Base-by-base conservation (phyloP, 2,888 invertebrate species). In the Andrena haemorrhoa region DNA sequence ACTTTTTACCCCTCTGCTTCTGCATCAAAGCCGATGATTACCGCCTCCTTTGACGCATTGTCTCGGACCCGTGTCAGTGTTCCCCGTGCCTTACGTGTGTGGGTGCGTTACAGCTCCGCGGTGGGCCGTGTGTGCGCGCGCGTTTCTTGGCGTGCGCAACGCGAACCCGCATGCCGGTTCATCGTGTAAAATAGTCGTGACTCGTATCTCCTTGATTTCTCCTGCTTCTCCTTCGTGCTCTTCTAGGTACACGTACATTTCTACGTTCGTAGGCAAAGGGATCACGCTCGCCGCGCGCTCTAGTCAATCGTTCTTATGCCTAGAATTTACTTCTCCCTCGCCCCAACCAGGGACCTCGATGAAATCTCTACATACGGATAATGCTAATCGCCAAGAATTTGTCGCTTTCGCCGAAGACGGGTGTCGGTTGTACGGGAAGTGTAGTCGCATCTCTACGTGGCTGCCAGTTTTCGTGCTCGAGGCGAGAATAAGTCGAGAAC, bases 121-220 rank as follows among this genome's bases (percentile, higher is more conserved):
- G 47, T 12, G 23, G 4, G 12, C n/a, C n/a, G 74, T 60, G 51
- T 56, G 33, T 64, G 78, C 74, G 70, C 63, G 77, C 69, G 70
- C 82, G 76, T 70, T 77, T 69, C 76, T 81, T 70, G 74, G 82
- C 82, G 83, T 83, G 83, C 83, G 83, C 82, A 81, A 77, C 69
- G 53, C 65, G 69, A 49, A 80, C 65, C 82, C 68, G 76, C 82
- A 83, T 80, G 82, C 82, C 75, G 75, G 72, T 75, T 75, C 68
- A 70, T 72, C 81, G 75, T 72, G 68, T 80, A 80, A 82, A 80
- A 75, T 80, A 72, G 63, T 82, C 74, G 51, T 79, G 71, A 82
- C 65, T 75, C 65, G 71, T 47, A 58, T 81, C 69, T 68, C 33
- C 49, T 33, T 70, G 69, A 49, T 63, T 72, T 76, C 63, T 64